phyloP scores from a whole-genome alignment of 1,140 invertebrate genomes.

The Diabrotica undecimpunctata region DNA sequence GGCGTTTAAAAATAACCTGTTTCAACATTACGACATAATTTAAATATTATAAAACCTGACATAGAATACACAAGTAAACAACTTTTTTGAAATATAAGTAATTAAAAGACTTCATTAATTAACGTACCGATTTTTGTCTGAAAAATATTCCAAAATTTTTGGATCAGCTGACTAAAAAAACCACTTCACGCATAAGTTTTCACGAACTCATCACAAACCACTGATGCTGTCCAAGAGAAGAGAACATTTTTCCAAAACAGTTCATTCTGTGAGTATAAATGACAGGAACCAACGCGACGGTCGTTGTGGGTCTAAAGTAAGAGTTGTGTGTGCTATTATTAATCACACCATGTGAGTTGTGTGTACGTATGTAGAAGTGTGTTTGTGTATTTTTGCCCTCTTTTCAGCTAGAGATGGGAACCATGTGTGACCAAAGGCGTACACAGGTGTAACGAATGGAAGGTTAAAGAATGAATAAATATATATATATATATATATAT shows the following conservation, averaged over 20 bases:
- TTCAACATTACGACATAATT: not conserved
- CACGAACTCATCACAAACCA: not conserved
- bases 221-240: not conserved
- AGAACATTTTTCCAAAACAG: not conserved
- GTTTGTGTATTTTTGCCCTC: conserved; percentile 13
- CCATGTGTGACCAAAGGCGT: conserved; percentile 8
- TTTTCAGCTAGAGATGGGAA: conserved; percentile 11
- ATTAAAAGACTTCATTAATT: not conserved
- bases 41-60: not conserved
- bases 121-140: not conserved
- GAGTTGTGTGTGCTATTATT: conserved; percentile 12
- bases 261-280: not conserved
- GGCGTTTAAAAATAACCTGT: not conserved
- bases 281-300: not conserved
- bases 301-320: conserved; percentile 4
- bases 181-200: not conserved
- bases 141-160: not conserved
- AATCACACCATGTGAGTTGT: conserved; percentile 12
- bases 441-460: not conserved
- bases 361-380: not conserved
- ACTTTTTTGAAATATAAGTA: not conserved
- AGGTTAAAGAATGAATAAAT: too few species aligned
- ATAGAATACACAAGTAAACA: not conserved
- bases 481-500: too few species aligned
- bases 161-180: too few species aligned